Evolutionary conservation across 2,888 invertebrate species (phyloP), one percentile per base, ranked within the genome.

Genomic region (Morinoia aosen): DNA sequence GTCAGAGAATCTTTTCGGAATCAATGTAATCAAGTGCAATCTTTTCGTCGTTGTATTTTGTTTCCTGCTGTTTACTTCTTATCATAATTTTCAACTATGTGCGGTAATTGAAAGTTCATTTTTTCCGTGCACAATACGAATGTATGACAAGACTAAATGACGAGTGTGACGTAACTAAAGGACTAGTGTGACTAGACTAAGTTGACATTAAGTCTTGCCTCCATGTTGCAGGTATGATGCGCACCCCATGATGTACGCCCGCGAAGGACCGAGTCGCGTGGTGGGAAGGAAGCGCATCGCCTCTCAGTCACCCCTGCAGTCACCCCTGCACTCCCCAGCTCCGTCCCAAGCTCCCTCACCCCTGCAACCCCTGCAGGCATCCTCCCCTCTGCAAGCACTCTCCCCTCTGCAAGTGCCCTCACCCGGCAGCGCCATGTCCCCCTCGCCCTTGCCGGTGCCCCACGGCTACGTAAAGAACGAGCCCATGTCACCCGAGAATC

Each of bases 301-400:
- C 39, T 25, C 58, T 48, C 95, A 61, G 40, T 95, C 95, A 5
- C 95, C 95, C 39, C n/a, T 95, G 25, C 95, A 95, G 95, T 95
- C 95, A 7, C 95, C 95, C 64, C 58, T 95, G n/a, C 58, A 95
- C 64, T 95, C 95, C n/a, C 95, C 95, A 19, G 58, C 95, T 11
- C 95, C 95, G 11, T 64, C 95, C 33, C 58, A 61, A 64, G 95
- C 64, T 12, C 58, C 48, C 57, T 95, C 95, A 39, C 93, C 93
- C 57, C 33, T 64, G 33, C 48, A 48, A 39, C 76, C 76, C 76
- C 48, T 90, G 39, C 93, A 57, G 57, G 57, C 57, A 57, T 61
- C 95, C 39, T 95, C 95, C n/a, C 95, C 95, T 58, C 57, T 93
- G 8, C 93, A 93, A 14, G 48, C 95, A 25, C 40, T 64, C 39